Percentiles rank a stretch among this genome's conserved stretches.
Conservation (phyloP, 2,888 invertebrate genomes). For the Agrilus cyanescens region DNA sequence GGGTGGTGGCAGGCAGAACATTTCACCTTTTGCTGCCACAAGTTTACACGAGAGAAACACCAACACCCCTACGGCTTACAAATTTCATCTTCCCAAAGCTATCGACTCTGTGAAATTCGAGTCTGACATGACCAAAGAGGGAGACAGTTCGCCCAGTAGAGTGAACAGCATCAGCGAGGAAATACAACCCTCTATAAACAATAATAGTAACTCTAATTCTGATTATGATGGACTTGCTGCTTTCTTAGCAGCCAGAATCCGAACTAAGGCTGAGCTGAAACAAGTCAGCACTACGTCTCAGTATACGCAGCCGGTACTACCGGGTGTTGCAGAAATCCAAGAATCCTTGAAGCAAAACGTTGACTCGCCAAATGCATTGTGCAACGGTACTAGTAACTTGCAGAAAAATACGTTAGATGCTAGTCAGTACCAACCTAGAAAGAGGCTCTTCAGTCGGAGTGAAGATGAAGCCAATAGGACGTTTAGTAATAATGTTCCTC, state of each 20-base stretch:
- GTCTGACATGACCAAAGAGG: conserved; percentile 28
- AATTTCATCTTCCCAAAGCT: conserved; percentile 56
- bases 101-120: conserved; percentile 52
- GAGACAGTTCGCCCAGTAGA: conserved; percentile 9
- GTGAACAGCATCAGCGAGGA: conserved; percentile 16
- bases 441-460: conserved; percentile 47
- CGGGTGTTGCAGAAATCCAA: too few relatives aligned
- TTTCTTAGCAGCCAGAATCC: conserved; percentile 57
- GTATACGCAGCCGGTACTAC: conserved; percentile 6
- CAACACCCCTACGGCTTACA: conserved; percentile 41
- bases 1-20: conserved; percentile 37
- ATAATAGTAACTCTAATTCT: conserved; percentile 21
- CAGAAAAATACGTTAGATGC: not conserved
- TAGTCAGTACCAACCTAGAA: conserved; percentile 29
- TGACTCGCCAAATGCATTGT: not conserved
- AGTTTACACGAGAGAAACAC: conserved; percentile 38
- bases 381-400: too few relatives aligned
- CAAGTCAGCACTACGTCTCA: conserved; percentile 28
- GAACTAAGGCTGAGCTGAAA: conserved; percentile 80
- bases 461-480: conserved; percentile 36
- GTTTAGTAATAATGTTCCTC: conserved; percentile 29
- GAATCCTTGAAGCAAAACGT: not conserved
- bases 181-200: conserved; percentile 20
- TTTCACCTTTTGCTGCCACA: conserved; percentile 44
- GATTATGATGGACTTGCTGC: conserved; percentile 47